Evolutionary conservation across 2,888 invertebrate species (phyloP), one percentile per base, ranked within the genome.

Genomic region (Neoscelio sp.): DNA sequence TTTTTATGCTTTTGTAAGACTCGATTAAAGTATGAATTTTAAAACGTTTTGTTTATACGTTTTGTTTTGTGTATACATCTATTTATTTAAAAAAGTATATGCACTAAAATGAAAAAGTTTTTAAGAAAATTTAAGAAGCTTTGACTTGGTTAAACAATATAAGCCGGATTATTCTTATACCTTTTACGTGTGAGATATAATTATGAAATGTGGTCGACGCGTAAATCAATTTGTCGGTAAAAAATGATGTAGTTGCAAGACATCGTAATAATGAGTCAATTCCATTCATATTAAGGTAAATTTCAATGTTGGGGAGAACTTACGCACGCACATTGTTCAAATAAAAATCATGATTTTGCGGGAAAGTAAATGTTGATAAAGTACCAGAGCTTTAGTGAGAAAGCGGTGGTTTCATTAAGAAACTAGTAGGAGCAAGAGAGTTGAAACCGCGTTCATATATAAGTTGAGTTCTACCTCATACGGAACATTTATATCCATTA

Each of bases 401-500:
- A 77, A 77, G 52, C 71, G 50, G 65, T 17, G 71, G 77, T 77
- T 71, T 77, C 77, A 77, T 77, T 77, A 77, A 77, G 77, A 70
- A 77, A 58, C 70, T 70, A 65, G 64, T 26, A 64, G 18, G 50
- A 70, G 70, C 54, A 42, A 42, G 68, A 65, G 77, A 77, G 65
- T 56, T 64, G 76, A 76, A 76, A 76, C 76, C 64, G 62, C 76
- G 50, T 50, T 58, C 70, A 78, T 78, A 78, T 67, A 67, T 71
- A 78, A 71, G 67, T 65, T 67, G 60, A 71, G 71, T 58, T 71
- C 71, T 67, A 60, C 71, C 71, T 71, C 71, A 78, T 70, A 78
- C 65, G 38, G 77, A 65, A 67, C 77, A 78, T 78, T 78, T 71
- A 70, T 78, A 78, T 78, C 71, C 67, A 71, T 78, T 71, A 78